Evolutionary conservation across 2,113 vertebrate species (phyloP).

Genomic region (Protomyctophum bolini): DNA sequence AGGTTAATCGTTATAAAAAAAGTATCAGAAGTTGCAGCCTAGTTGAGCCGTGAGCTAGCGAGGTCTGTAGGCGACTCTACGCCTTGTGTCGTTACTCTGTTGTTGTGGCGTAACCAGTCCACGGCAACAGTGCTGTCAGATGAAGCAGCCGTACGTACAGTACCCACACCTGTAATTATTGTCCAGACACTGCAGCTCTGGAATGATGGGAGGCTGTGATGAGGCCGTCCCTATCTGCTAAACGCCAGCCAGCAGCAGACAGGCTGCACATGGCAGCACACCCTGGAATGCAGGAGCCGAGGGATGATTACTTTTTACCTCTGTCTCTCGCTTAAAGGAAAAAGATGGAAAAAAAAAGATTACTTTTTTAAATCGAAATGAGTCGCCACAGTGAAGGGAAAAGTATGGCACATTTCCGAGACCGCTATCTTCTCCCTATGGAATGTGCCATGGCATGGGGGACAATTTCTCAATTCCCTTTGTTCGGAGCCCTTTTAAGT

Average conservation of each 20-base stretch:
- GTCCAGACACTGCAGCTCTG: slow-evolving; percentile 31
- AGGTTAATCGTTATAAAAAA: too few relatives aligned
- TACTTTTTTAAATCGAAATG: slow-evolving; percentile 64
- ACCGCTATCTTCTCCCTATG: slow-evolving; percentile 31
- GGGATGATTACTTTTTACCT: slow-evolving; percentile 32
- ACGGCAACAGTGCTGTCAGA: slow-evolving; percentile 31
- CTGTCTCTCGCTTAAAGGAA: not conserved
- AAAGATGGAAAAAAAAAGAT: slow-evolving; percentile 28
- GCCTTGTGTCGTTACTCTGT: slow-evolving; percentile 10
- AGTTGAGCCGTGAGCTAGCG: not conserved
- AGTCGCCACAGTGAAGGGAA: slow-evolving; percentile 36
- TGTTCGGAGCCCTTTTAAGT: slow-evolving; percentile 50
- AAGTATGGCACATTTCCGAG: slow-evolving; percentile 52
- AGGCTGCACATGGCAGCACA: slow-evolving; percentile 23
- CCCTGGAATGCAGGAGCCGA: slow-evolving; percentile 33
- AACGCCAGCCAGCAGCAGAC: slow-evolving; percentile 2
- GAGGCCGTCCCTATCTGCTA: slow-evolving; percentile 10
- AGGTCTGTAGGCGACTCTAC: slow-evolving; percentile 6
- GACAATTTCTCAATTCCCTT: slow-evolving; percentile 40
- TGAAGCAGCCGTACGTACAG: not conserved
- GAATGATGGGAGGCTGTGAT: not conserved
- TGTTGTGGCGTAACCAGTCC: slow-evolving; percentile 6
- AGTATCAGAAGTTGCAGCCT: too few relatives aligned
- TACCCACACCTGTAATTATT: slow-evolving; percentile 39
- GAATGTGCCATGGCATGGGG: slow-evolving; percentile 34